Evolutionary conservation across 1,140 invertebrate species (phyloP).

Genomic region (Papilio polyxenes): DNA sequence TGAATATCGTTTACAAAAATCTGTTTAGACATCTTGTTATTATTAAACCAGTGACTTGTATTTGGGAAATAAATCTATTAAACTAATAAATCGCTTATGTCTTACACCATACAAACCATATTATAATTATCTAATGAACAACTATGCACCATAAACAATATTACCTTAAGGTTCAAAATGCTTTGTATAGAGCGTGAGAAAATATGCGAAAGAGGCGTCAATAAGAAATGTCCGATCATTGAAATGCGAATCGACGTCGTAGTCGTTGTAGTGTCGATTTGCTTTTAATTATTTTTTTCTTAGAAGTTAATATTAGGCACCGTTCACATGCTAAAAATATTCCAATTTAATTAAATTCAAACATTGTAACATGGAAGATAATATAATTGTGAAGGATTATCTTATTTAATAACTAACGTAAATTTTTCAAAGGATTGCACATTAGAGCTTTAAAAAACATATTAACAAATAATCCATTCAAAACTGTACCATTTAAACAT

Average conservation of each 20-base stretch:
- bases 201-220: constrained; percentile 51
- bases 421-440: no score
- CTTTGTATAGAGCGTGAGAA: constrained; percentile 57
- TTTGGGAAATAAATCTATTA: neutral
- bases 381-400: no score
- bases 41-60: no score
- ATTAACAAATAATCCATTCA: no score
- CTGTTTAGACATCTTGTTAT: no score
- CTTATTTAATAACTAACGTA: no score
- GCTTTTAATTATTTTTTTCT: constrained; percentile 49
- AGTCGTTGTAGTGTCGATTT: constrained; percentile 38
- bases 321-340: neutral
- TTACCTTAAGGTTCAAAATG: constrained; percentile 40
- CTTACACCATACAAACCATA: constrained; percentile 43
- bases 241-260: constrained; percentile 48
- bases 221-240: constrained; percentile 49
- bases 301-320: constrained; percentile 21
- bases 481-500: no score
- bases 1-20: no score
- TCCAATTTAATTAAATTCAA: no score
- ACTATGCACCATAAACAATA: constrained; percentile 36
- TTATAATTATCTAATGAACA: constrained; percentile 22
- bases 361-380: no score
- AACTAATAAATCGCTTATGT: constrained; percentile 32
- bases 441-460: no score